Conservation (phyloP, 37 sponge, comb jelly and placozoan species). For the Aplysina aerophoba region DNA sequence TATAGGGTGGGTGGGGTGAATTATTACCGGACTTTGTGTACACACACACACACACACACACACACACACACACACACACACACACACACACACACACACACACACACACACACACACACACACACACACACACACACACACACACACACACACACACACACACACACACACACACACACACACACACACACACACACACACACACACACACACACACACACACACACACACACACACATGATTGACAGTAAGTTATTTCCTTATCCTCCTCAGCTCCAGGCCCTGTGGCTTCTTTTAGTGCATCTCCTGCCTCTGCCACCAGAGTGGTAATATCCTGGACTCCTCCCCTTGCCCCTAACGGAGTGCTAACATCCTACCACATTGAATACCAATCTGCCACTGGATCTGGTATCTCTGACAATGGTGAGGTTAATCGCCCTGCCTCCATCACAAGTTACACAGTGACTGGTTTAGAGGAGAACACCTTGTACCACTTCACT, state of each 20-base stretch:
- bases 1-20: no score
- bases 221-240: no score
- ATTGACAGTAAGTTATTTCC: no score
- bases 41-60: no score
- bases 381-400: neutral
- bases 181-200: neutral
- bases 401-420: no score
- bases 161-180: neutral
- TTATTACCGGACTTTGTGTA: no score
- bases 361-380: neutral
- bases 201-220: no score
- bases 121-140: neutral
- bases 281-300: neutral
- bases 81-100: no score
- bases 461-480: neutral
- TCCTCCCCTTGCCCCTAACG: neutral
- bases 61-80: no score
- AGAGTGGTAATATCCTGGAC: neutral
- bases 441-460: neutral
- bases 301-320: neutral
- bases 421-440: neutral
- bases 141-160: neutral
- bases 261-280: neutral
- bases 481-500: neutral
- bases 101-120: no score